A percentile compares a stretch with the other conserved stretches of the same genome.
Conservation (phyloP, 2,113 vertebrate genomes). For the Dicerorhinus sumatrensis region DNA sequence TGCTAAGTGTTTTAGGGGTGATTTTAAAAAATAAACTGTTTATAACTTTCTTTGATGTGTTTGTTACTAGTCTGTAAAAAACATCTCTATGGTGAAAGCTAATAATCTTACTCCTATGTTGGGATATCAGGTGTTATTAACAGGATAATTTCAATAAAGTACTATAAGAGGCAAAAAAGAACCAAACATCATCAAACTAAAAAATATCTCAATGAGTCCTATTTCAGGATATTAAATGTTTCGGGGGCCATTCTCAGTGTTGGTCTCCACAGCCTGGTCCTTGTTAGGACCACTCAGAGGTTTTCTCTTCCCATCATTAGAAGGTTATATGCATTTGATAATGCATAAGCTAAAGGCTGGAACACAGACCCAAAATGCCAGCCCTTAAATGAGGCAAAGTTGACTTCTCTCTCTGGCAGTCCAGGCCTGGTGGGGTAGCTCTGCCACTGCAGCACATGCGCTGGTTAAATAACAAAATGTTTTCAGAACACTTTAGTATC, state of each 20-base stretch:
- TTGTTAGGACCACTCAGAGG: not conserved
- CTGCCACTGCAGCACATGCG: not conserved
- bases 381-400: not conserved
- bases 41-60: conserved; percentile 38
- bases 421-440: not conserved
- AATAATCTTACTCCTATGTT: not conserved
- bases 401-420: not conserved
- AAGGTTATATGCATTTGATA: not conserved
- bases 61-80: not conserved
- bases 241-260: not conserved
- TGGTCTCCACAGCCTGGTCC: not conserved
- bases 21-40: conserved; percentile 35
- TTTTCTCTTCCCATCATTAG: not conserved
- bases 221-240: not conserved
- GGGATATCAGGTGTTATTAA: not conserved
- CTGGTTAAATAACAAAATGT: conserved; percentile 12
- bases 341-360: not conserved
- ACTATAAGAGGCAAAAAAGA: not conserved
- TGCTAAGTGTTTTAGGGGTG: not conserved
- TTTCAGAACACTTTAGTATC: conserved; percentile 22
- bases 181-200: not conserved
- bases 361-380: not conserved
- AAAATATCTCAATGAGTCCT: not conserved
- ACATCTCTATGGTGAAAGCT: not conserved
- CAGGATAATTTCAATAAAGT: conserved; percentile 31